These are phyloP conservation scores for Pipa parva DNA, from an alignment of 2,113 vertebrate species.

Conservation along the genomic window DNA sequence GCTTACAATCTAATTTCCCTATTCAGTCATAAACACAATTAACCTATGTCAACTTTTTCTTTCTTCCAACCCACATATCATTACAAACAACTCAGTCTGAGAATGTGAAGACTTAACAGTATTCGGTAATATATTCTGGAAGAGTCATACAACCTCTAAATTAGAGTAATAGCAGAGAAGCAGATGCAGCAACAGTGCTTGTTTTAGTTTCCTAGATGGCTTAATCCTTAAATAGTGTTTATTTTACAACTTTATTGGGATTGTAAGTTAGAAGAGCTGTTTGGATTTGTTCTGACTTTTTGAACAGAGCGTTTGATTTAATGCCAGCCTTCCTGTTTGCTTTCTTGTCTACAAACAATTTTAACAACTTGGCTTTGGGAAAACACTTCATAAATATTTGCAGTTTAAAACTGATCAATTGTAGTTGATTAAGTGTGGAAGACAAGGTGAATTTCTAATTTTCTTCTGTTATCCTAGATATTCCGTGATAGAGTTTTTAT, in stretches of 20 bases:
- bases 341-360: conserved; percentile 40
- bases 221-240: conserved; percentile 4
- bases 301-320: conserved; percentile 29
- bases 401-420: conserved; percentile 16
- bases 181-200: neutral
- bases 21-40: no score
- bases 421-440: conserved; percentile 25
- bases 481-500: no score
- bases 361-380: conserved; percentile 31
- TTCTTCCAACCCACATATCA: no score
- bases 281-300: conserved; percentile 22
- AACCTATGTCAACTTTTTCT: no score
- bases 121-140: neutral
- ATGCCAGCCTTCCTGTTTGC: conserved; percentile 34
- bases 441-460: no score
- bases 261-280: conserved; percentile 22
- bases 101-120: no score
- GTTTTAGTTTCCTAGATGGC: neutral
- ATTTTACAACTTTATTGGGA: conserved; percentile 20
- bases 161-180: neutral
- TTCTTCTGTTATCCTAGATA: no score
- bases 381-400: conserved; percentile 34
- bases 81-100: no score
- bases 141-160: neutral
- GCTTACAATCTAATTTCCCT: no score